phyloP scores from a whole-genome alignment of 2,113 vertebrate species.

The Meleagris gallopavo region DNA sequence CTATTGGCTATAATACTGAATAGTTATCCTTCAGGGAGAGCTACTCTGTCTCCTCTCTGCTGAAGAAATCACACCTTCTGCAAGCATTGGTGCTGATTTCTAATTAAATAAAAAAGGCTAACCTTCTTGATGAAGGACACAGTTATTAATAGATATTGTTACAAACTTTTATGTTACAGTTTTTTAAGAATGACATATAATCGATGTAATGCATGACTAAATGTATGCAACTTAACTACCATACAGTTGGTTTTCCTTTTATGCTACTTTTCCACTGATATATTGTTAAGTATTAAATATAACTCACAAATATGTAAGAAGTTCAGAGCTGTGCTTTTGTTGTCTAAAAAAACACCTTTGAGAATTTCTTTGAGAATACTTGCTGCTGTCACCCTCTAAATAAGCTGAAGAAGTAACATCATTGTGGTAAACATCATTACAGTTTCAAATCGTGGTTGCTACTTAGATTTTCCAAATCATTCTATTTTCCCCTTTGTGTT shows the following conservation, averaged over 20 bases:
- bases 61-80: background rate
- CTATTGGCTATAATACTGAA: background rate
- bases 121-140: background rate
- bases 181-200: background rate
- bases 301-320: background rate
- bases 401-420: background rate
- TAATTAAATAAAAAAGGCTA: background rate
- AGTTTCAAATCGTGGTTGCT: background rate
- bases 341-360: background rate
- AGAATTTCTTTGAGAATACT: background rate
- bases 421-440: background rate
- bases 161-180: background rate
- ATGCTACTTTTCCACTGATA: fast-evolving
- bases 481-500: background rate
- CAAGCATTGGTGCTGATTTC: background rate
- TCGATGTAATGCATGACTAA: background rate
- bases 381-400: background rate
- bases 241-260: background rate
- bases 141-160: background rate
- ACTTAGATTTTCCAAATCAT: background rate
- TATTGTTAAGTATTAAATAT: background rate
- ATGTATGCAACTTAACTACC: background rate
- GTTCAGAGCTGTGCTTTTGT: background rate
- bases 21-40: background rate
- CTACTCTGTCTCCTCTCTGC: background rate